phyloP scores from a whole-genome alignment of 2,797 vertebrate species.

The Crypturellus tataupa region DNA sequence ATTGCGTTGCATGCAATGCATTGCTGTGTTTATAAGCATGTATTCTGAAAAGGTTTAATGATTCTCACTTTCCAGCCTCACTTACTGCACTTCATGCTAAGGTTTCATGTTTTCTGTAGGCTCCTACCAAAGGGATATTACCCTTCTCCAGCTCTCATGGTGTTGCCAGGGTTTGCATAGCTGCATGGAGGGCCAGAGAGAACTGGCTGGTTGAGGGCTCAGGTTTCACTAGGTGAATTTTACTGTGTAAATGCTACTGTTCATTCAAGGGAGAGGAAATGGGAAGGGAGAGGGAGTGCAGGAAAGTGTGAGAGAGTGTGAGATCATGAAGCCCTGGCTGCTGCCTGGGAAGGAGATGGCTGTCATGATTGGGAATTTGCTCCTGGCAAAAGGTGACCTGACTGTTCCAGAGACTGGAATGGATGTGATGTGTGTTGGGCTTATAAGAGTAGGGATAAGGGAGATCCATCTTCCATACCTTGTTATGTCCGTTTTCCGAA shows the following conservation, averaged over 20 bases:
- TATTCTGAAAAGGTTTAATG: background rate
- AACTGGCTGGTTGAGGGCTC: background rate
- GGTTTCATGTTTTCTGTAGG: background rate
- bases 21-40: background rate
- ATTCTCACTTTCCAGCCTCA: background rate
- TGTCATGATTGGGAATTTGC: background rate
- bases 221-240: background rate
- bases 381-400: fast-evolving
- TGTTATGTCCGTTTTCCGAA: too few species aligned
- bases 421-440: background rate
- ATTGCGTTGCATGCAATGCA: background rate
- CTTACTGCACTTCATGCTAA: background rate
- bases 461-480: background rate
- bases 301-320: background rate
- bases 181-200: background rate
- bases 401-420: background rate
- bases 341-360: background rate
- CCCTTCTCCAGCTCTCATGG: background rate
- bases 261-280: background rate
- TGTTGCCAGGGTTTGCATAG: background rate
- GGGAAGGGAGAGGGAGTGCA: background rate
- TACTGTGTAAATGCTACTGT: background rate
- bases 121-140: background rate
- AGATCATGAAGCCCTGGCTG: background rate
- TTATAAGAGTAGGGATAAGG: background rate